Percentiles rank a stretch among this genome's conserved stretches.
These are phyloP conservation scores for Pterostichus madidus DNA, from an alignment of 2,888 invertebrate species.

Conservation along the genomic window DNA sequence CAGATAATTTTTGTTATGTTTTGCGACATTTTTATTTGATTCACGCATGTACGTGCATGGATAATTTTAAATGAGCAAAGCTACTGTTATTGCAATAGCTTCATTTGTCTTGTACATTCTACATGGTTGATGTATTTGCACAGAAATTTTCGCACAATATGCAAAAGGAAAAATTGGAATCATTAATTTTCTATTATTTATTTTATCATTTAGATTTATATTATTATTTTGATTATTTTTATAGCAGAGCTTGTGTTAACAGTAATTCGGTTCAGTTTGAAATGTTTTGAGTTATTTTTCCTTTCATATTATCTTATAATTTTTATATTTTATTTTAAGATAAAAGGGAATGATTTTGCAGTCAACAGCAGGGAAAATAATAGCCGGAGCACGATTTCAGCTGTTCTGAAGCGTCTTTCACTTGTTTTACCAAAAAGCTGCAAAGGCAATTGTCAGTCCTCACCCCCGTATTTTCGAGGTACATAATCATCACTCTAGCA, in stretches of 20 bases:
- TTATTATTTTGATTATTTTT: conserved; percentile 24
- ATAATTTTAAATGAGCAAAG: conserved; percentile 50
- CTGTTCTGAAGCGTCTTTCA: conserved; percentile 79
- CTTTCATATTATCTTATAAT: conserved; percentile 71
- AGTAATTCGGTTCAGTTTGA: conserved; percentile 37
- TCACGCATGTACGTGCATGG: conserved; percentile 58
- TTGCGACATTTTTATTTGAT: conserved; percentile 51
- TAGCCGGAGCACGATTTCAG: conserved; percentile 74
- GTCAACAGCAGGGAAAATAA: conserved; percentile 75
- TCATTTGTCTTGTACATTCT: conserved; percentile 32
- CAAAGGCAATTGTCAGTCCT: conserved; percentile 85
- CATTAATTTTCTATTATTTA: background rate
- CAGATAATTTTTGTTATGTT: conserved; percentile 30
- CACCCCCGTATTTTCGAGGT: conserved; percentile 86
- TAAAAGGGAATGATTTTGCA: conserved; percentile 77
- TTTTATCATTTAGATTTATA: too few relatives aligned
- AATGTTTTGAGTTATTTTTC: conserved; percentile 50
- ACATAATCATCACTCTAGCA: conserved; percentile 74
- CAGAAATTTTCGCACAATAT: conserved; percentile 8
- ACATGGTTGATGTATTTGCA: conserved; percentile 24
- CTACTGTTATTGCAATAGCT: conserved; percentile 46
- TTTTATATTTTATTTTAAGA: conserved; percentile 75
- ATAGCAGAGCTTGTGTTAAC: conserved; percentile 18
- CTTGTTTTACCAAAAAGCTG: conserved; percentile 86
- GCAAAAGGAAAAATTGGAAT: background rate